These are phyloP conservation scores for Helicoverpa zea DNA, from an alignment of 1,140 invertebrate genomes.

Conservation along the genomic window DNA sequence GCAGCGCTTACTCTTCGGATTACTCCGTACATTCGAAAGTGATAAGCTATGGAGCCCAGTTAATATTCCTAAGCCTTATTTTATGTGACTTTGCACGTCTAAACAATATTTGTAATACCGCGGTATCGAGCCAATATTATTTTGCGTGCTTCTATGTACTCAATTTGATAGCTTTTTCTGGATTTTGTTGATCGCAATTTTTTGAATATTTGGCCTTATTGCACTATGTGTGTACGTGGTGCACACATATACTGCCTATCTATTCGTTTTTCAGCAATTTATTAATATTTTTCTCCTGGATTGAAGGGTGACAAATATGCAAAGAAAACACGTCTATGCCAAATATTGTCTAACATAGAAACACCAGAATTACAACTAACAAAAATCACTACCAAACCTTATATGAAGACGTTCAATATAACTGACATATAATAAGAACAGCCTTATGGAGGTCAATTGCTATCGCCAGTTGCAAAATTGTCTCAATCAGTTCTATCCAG, in stretches of 20 bases:
- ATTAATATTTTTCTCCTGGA: not conserved
- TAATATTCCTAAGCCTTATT: conserved; percentile 32
- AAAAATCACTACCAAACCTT: conserved; percentile 1
- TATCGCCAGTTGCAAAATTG: conserved; percentile 34
- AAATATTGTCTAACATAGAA: not conserved
- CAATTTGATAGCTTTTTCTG: too few relatives aligned
- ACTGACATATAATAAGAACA: conserved; percentile 7
- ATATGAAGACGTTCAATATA: conserved; percentile 10
- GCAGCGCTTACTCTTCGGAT: conserved; percentile 9
- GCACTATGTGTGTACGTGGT: too few relatives aligned
- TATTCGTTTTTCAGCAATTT: too few relatives aligned
- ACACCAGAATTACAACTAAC: not conserved
- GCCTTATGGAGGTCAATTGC: conserved; percentile 29
- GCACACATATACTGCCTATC: too few relatives aligned
- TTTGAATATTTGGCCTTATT: too few relatives aligned
- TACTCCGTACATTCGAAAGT: conserved; percentile 14
- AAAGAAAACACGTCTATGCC: too few relatives aligned
- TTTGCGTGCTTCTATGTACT: not conserved
- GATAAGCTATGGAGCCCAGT: conserved; percentile 11
- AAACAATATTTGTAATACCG: conserved; percentile 2
- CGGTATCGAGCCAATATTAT: not conserved
- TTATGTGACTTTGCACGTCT: conserved; percentile 27
- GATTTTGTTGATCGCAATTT: not conserved
- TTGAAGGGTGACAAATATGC: not conserved
- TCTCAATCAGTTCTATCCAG: conserved; percentile 41